Evolutionary conservation across 2,113 vertebrate species (phyloP).

Genomic region (Tragelaphus buxtoni): DNA sequence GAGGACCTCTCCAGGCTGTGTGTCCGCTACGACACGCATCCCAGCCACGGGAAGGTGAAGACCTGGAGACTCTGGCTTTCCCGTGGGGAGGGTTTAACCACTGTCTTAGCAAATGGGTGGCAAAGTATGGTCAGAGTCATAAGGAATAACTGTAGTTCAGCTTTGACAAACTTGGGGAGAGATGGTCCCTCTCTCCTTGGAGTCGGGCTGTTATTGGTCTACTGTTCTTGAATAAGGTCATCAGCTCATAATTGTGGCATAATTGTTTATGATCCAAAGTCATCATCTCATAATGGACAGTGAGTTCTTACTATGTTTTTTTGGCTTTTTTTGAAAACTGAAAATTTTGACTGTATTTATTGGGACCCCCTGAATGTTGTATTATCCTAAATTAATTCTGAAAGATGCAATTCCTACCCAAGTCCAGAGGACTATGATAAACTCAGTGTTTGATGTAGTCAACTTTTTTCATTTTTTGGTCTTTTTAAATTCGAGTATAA

Average conservation of each 20-base stretch:
- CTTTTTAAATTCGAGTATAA: background rate
- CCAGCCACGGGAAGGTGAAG: background rate
- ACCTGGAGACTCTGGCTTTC: background rate
- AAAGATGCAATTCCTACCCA: background rate
- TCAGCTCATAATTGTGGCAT: conserved; percentile 8
- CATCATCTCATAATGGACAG: conserved; percentile 34
- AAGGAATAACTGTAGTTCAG: background rate
- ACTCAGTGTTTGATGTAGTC: background rate
- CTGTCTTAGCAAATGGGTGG: background rate
- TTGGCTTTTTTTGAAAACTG: background rate
- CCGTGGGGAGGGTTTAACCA: background rate
- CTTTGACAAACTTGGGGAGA: background rate
- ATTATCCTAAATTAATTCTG: background rate
- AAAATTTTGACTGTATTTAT: background rate
- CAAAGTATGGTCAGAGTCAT: background rate
- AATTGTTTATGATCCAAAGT: conserved; percentile 22
- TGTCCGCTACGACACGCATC: fast-evolving
- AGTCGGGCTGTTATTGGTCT: background rate
- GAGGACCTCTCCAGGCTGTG: background rate
- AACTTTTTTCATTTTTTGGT: background rate
- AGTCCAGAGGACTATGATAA: background rate
- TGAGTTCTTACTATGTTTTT: conserved; percentile 23
- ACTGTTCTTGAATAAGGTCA: background rate
- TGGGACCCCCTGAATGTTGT: background rate
- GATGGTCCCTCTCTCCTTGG: background rate